Evolutionary conservation across 2,888 invertebrate genomes (phyloP).

Genomic region (Mongoloraphidia duomilia): DNA sequence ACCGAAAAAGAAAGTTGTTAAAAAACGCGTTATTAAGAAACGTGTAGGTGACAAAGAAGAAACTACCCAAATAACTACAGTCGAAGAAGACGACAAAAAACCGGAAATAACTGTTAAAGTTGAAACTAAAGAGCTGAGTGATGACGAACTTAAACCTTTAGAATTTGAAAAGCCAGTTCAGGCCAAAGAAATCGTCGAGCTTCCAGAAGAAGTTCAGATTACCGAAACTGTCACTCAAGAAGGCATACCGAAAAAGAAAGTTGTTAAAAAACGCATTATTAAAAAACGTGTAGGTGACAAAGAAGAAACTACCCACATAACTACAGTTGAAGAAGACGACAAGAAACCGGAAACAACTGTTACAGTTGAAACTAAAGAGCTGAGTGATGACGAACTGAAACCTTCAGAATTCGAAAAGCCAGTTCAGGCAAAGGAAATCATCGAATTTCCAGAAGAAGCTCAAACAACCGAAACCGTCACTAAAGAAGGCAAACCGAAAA

Average conservation of each 20-base stretch:
- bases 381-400: neutral
- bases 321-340: slow-evolving; percentile 13
- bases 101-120: slow-evolving; percentile 20
- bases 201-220: slow-evolving; percentile 19
- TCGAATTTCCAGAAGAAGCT: slow-evolving; percentile 17
- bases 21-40: slow-evolving; percentile 24
- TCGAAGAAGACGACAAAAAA: slow-evolving; percentile 22
- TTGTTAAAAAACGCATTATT: slow-evolving; percentile 15
- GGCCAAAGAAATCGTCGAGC: slow-evolving; percentile 15
- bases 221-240: slow-evolving; percentile 20
- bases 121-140: slow-evolving; percentile 10
- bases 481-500: slow-evolving; percentile 19
- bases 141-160: slow-evolving; percentile 16
- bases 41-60: slow-evolving; percentile 24
- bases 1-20: slow-evolving; percentile 17
- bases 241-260: slow-evolving; percentile 19
- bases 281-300: slow-evolving; percentile 18
- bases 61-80: slow-evolving; percentile 28
- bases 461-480: slow-evolving; percentile 18
- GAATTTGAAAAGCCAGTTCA: slow-evolving; percentile 13
- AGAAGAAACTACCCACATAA: slow-evolving; percentile 17
- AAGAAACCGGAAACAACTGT: slow-evolving; percentile 8
- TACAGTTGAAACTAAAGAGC: slow-evolving; percentile 14
- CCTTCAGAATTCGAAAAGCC: slow-evolving; percentile 1
- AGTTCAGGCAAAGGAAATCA: slow-evolving; percentile 2